Percentiles rank a stretch among this genome's conserved stretches.
Conservation (phyloP, 2,113 vertebrate species). For the Alces alces region DNA sequence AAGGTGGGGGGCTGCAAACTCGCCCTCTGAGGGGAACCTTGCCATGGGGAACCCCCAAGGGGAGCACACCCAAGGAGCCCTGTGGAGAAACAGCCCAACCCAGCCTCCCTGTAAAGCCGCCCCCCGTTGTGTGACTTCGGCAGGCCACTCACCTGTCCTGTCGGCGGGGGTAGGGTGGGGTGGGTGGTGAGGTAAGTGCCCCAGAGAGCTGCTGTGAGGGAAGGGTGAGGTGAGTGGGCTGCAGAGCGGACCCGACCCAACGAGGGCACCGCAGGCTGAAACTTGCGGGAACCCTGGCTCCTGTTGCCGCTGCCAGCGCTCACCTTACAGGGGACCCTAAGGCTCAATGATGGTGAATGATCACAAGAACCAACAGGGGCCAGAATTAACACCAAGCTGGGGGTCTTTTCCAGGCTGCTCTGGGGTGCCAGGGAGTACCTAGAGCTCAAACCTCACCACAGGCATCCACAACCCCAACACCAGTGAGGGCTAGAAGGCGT, state of each 20-base stretch:
- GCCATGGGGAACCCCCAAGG: neutral
- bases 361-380: neutral
- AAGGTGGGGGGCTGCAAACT: neutral
- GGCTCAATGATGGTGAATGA: neutral
- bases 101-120: neutral
- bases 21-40: neutral
- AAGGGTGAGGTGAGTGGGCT: neutral
- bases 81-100: accelerated
- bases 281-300: neutral
- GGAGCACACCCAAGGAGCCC: neutral
- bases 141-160: no score
- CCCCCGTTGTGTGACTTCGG: neutral
- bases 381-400: neutral
- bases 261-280: no score
- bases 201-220: neutral
- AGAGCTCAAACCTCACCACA: neutral
- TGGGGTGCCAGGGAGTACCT: accelerated
- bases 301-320: neutral
- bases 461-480: accelerated
- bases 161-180: accelerated
- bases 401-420: neutral
- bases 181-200: neutral
- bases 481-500: accelerated
- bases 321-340: neutral
- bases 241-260: neutral